Conservation (phyloP, 2,113 vertebrate genomes). For the Nibea coibor region DNA sequence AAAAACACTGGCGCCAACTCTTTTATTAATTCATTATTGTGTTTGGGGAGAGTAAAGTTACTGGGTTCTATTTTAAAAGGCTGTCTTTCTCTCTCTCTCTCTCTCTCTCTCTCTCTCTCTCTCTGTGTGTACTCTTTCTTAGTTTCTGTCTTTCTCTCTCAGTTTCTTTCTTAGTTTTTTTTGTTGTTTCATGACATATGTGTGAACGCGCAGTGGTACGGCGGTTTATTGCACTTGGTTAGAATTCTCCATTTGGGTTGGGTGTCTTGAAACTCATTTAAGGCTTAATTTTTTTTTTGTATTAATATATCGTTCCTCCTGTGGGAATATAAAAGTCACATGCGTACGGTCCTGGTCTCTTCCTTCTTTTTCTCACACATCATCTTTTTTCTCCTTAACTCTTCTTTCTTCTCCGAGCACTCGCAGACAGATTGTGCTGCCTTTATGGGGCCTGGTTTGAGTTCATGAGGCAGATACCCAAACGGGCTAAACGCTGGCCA, state of each 20-base stretch:
- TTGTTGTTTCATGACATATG: conserved; percentile 12
- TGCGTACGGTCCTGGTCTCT: background rate
- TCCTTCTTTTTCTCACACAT: conserved; percentile 50
- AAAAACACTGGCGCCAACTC: conserved; percentile 84
- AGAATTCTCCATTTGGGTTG: background rate
- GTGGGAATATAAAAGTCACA: conserved; percentile 40
- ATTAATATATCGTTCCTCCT: conserved; percentile 37
- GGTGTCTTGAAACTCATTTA: conserved; percentile 16
- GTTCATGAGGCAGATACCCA: conserved; percentile 77
- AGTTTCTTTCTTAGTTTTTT: conserved; percentile 13
- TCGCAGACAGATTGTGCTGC: conserved; percentile 63
- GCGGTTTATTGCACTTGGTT: conserved; percentile 18
- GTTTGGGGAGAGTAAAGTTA: conserved; percentile 72
- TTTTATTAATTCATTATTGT: conserved; percentile 85
- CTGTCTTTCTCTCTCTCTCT: conserved; percentile 21
- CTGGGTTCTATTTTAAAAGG: conserved; percentile 71
- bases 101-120: background rate
- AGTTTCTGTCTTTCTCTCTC: background rate
- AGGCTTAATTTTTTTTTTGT: conserved; percentile 8
- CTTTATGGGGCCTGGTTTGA: conserved; percentile 69
- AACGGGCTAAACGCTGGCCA: conserved; percentile 64
- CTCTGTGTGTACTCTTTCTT: background rate
- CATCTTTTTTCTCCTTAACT: conserved; percentile 40
- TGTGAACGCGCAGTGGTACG: background rate
- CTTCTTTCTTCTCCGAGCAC: conserved; percentile 45